phyloP scores from a whole-genome alignment of 2,888 invertebrate genomes.

The Monochamus alternatus region DNA sequence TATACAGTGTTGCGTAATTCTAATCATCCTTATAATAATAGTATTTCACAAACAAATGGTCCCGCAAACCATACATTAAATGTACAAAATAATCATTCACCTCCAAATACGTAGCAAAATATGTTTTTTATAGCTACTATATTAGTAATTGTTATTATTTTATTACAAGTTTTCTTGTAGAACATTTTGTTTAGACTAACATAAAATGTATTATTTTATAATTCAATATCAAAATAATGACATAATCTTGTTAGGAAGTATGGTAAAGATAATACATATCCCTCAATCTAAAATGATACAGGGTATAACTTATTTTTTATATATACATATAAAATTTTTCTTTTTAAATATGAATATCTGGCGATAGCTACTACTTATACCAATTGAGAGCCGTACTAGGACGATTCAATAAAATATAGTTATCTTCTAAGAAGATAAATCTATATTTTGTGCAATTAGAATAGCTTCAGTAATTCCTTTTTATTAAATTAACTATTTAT shows the following conservation, averaged over 20 bases:
- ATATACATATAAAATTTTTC: background rate
- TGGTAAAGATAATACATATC: slow-evolving; percentile 4
- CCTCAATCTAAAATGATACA: background rate
- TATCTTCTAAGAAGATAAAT: too few relatives aligned
- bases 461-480: too few relatives aligned
- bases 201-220: slow-evolving; percentile 17
- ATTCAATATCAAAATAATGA: slow-evolving; percentile 11
- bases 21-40: slow-evolving; percentile 84
- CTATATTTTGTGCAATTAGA: too few relatives aligned
- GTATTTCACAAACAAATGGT: slow-evolving; percentile 63
- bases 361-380: slow-evolving; percentile 1
- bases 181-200: slow-evolving; percentile 26
- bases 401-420: too few relatives aligned
- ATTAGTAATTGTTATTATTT: slow-evolving; percentile 31
- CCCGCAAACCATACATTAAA: slow-evolving; percentile 51
- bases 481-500: too few relatives aligned
- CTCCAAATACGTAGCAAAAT: slow-evolving; percentile 65
- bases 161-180: slow-evolving; percentile 18
- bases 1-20: slow-evolving; percentile 95
- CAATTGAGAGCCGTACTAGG: background rate
- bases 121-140: slow-evolving; percentile 11
- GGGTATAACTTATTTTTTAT: background rate
- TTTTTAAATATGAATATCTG: background rate
- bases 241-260: slow-evolving; percentile 22
- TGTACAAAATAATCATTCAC: slow-evolving; percentile 57